Base-by-base conservation (phyloP, 2,888 invertebrate species). In the Athalia cordata region DNA sequence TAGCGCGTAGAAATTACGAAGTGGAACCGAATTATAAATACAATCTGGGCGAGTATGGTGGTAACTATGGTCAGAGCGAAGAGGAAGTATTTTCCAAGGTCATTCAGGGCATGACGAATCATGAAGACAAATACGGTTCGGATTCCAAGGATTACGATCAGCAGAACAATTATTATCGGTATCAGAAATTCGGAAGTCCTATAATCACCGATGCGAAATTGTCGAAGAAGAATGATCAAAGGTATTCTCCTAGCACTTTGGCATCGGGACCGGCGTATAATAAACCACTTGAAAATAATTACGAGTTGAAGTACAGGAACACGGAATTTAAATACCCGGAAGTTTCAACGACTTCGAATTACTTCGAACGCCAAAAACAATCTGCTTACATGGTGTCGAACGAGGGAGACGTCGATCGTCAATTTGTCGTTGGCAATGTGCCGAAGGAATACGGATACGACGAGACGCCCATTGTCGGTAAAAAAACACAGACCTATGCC, bases 71-170 rank as follows among this genome's bases (percentile, higher is more conserved):
- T 0, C 94, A 95, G 86, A 93, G 93, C 8, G 96, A 96, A 88
- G 95, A 95, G 89, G 95, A 95, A 87, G 94, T 95, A 85, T 92
- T 95, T 50, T 94, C 95, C 11, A 95, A 95, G 85, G 94, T 95
- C 0, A 91, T 95, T 76, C 94, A 95, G 75, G 95, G 95, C 45
- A 94, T 94, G 93, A 93, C 86, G 81, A 85, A 79, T 43, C 79
- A 81, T 59, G 82, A 82, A 65, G 77, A 77, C 45, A 84, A 83
- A 13, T 81, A 82, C 4, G 81, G 82, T 0, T 81, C 2, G 29
- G 29, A 81, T 6, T 78, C 80, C 43, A 83, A 86, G 75, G 82
- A 85, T 65, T 84, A 87, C 49, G 87, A 88, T 29, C 81, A 1
- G 29, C 29, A 82, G 7, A 80, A 78, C 8, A 86, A 86, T 78